phyloP scores from a whole-genome alignment of 2,888 invertebrate species.

The Rugalucina vietnamica region DNA sequence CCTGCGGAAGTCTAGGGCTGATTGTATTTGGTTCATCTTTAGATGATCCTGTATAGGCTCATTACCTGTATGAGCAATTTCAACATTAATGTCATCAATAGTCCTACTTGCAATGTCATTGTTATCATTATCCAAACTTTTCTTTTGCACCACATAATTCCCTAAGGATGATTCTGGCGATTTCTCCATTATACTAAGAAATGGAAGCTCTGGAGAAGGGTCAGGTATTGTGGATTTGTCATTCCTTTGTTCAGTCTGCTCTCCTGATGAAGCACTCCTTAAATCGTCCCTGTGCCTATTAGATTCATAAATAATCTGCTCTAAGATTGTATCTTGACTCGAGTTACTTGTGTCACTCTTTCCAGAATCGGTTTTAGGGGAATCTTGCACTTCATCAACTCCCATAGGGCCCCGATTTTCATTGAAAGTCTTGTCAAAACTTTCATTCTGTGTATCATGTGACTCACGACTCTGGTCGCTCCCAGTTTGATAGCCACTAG shows the following conservation, averaged over 20 bases:
- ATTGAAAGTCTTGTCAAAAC: no score
- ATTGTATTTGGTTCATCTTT: no score
- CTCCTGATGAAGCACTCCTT: neutral
- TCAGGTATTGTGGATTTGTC: neutral
- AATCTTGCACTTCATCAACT: neutral
- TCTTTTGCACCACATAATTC: neutral
- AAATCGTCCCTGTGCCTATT: neutral
- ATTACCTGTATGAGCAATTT: neutral
- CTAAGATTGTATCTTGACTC: neutral
- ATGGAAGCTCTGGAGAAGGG: neutral
- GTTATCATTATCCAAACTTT: neutral
- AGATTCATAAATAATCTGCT: neutral
- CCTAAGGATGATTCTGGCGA: neutral
- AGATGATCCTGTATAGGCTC: neutral
- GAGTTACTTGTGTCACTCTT: neutral
- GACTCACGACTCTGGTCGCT: conserved; percentile 1
- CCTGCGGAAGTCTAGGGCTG: neutral
- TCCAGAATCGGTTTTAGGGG: neutral
- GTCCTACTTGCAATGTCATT: neutral
- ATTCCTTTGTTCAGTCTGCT: neutral
- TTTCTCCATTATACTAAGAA: neutral
- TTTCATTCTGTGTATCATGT: neutral
- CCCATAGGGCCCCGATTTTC: neutral
- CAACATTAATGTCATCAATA: neutral
- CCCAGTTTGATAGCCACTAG: conserved; percentile 35